These are phyloP conservation scores for Tachina lurida DNA, from an alignment of 2,888 invertebrate species.

Conservation along the genomic window DNA sequence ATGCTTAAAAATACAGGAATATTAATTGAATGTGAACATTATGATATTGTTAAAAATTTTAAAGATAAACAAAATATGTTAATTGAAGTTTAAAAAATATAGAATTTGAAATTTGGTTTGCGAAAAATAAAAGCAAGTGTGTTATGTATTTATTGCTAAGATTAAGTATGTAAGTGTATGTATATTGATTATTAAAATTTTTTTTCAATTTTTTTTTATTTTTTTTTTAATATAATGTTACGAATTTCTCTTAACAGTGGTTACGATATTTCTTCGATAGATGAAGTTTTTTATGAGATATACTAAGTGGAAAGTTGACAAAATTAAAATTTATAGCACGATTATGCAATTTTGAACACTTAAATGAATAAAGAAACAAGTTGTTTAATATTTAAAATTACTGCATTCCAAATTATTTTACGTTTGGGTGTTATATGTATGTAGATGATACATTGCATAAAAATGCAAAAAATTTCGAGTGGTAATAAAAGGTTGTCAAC, in stretches of 20 bases:
- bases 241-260: constrained; percentile 80
- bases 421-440: constrained; percentile 14
- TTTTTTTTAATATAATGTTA: constrained; percentile 73
- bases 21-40: neutral
- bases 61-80: constrained; percentile 4
- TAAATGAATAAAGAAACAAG: constrained; percentile 40
- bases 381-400: constrained; percentile 21
- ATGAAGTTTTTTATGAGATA: constrained; percentile 5
- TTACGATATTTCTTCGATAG: constrained; percentile 72
- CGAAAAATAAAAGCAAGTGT: constrained; percentile 60
- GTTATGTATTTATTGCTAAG: constrained; percentile 53
- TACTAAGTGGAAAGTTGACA: constrained; percentile 70
- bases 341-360: constrained; percentile 64
- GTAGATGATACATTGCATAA: constrained; percentile 23
- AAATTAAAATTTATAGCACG: constrained; percentile 43
- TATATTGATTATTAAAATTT: constrained; percentile 63
- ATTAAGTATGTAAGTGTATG: constrained; percentile 1
- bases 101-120: constrained; percentile 36
- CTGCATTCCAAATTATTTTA: constrained; percentile 57
- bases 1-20: constrained; percentile 12
- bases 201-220: constrained; percentile 57
- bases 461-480: constrained; percentile 21
- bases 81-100: constrained; percentile 32
- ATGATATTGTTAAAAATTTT: neutral
- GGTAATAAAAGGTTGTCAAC: constrained; percentile 56